phyloP scores from a whole-genome alignment of 2,888 invertebrate genomes.

The Parnassius apollo region DNA sequence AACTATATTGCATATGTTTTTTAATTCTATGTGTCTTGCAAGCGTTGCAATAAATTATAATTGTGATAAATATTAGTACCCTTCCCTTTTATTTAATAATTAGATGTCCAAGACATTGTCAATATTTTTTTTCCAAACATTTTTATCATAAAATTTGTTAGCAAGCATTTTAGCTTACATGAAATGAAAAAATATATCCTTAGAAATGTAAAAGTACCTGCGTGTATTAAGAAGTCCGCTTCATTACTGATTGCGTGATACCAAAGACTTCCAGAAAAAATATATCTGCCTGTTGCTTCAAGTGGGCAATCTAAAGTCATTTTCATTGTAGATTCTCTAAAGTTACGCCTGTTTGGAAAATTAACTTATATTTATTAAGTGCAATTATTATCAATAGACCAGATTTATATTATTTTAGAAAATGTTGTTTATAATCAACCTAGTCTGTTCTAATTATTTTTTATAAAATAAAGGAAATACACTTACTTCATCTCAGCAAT shows the following conservation, averaged over 20 bases:
- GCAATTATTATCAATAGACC: background rate
- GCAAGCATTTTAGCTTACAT: no score
- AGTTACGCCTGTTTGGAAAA: constrained; percentile 12
- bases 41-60: no score
- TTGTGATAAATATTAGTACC: no score
- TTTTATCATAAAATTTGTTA: no score
- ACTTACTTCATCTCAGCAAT: constrained; percentile 12
- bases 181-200: no score
- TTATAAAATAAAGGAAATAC: background rate
- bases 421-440: background rate
- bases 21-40: no score
- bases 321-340: constrained; percentile 4
- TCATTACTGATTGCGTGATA: constrained; percentile 6
- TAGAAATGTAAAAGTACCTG: constrained; percentile 1
- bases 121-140: no score
- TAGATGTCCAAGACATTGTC: no score
- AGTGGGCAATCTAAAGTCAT: constrained; percentile 16
- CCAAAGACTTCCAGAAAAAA: constrained; percentile 14
- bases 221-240: constrained; percentile 4
- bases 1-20: no score
- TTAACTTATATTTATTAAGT: background rate
- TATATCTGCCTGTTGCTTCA: constrained; percentile 9
- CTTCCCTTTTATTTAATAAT: no score
- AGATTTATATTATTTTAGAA: background rate
- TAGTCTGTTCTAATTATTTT: background rate